These are phyloP conservation scores for Pluvianellus socialis DNA, from an alignment of 2,113 vertebrate genomes.

Conservation along the genomic window DNA sequence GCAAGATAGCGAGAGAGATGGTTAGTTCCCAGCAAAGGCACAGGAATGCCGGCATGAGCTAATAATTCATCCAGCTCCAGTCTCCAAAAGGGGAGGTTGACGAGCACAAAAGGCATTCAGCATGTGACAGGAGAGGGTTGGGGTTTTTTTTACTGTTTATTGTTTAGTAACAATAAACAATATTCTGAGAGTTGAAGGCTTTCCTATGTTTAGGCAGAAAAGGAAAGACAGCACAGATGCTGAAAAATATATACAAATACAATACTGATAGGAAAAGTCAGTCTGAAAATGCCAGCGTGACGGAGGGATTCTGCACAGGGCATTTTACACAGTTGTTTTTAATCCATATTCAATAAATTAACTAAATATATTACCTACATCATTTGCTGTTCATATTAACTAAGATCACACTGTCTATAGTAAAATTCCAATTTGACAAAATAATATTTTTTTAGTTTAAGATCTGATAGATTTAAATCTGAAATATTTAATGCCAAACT, in stretches of 20 bases:
- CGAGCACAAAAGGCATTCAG: not conserved
- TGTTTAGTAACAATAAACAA: not conserved
- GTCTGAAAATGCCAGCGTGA: not conserved
- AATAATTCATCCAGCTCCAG: not conserved
- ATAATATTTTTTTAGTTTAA: not conserved
- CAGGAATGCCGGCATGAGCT: rapidly evolving
- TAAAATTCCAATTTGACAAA: not conserved
- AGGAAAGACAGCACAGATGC: not conserved
- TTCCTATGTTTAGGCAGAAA: not conserved
- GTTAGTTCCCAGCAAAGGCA: not conserved
- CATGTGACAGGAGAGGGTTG: not conserved
- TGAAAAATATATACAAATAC: not conserved
- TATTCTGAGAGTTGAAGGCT: not conserved
- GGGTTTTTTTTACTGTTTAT: no score
- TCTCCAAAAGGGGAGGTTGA: not conserved
- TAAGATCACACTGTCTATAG: not conserved
- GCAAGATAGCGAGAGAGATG: not conserved
- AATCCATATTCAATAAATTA: not conserved
- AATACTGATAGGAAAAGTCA: not conserved
- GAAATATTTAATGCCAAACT: not conserved
- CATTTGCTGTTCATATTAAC: not conserved
- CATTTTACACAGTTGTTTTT: not conserved
- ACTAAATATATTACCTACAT: not conserved
- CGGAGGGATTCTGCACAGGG: not conserved
- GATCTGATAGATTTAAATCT: not conserved